These are phyloP conservation scores for Hafferia zeledoni DNA, from an alignment of 2,797 vertebrate genomes.

Conservation along the genomic window DNA sequence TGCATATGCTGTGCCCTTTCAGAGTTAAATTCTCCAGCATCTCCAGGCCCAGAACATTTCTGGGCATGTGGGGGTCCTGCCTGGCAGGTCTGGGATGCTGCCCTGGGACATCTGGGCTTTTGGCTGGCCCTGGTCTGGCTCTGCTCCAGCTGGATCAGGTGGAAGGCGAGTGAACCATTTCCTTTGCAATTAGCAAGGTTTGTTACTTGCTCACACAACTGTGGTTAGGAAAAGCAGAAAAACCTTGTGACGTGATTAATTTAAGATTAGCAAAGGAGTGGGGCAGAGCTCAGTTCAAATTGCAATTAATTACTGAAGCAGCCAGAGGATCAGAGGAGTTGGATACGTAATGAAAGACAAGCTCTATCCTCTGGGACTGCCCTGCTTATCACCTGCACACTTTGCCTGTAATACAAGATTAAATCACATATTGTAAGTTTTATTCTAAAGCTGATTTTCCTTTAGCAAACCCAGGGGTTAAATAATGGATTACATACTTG, in stretches of 20 bases:
- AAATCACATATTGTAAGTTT: not conserved
- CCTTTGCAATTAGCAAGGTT: slow-evolving; percentile 29
- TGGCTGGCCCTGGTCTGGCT: not conserved
- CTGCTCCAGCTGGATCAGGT: not conserved
- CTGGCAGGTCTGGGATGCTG: not conserved
- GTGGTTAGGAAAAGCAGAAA: not conserved
- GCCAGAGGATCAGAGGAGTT: not conserved
- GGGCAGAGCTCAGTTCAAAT: slow-evolving; percentile 44
- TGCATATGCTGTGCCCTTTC: not conserved
- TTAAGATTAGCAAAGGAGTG: slow-evolving; percentile 36
- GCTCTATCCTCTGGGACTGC: not conserved
- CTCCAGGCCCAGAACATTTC: rapidly evolving
- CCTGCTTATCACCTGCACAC: not conserved
- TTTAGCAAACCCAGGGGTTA: not conserved
- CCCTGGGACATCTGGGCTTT: not conserved
- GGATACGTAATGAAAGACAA: not conserved
- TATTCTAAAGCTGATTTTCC: not conserved
- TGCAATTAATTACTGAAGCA: slow-evolving; percentile 43
- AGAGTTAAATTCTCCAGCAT: not conserved
- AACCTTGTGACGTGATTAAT: slow-evolving; percentile 24
- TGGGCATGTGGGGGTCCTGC: rapidly evolving
- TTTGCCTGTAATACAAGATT: not conserved
- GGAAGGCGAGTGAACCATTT: not conserved
- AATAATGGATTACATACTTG: not conserved
- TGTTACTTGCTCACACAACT: not conserved